Conservation (phyloP, 92 coral and sea anemone genomes). For the Virgularia gustaviana region DNA sequence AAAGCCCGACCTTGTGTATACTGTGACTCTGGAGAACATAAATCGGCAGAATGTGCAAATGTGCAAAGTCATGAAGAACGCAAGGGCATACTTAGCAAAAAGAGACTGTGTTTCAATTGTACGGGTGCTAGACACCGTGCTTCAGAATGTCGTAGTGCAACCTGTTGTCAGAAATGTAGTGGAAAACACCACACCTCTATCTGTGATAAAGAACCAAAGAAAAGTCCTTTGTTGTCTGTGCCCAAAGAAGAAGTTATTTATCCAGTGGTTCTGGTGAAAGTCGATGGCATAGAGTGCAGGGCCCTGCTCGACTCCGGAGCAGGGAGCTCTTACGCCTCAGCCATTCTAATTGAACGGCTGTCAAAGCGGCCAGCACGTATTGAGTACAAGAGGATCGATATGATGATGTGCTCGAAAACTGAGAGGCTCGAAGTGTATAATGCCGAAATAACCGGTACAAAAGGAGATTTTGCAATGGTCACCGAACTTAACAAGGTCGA, state of each 20-base stretch:
- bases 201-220: constrained; percentile 15
- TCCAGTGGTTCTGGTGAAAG: constrained; percentile 64
- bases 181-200: no score
- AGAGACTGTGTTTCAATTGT: constrained; percentile 52
- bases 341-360: constrained; percentile 46
- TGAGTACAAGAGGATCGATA: constrained; percentile 47
- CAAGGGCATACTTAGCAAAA: constrained; percentile 36
- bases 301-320: constrained; percentile 60
- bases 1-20: constrained; percentile 31
- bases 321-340: constrained; percentile 59
- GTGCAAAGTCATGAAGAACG: constrained; percentile 7
- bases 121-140: no score
- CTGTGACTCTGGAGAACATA: constrained; percentile 29
- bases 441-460: constrained; percentile 27
- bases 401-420: constrained; percentile 54
- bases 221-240: constrained; percentile 38
- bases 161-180: constrained; percentile 21
- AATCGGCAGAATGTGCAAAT: constrained; percentile 34
- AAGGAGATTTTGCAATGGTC: constrained; percentile 46
- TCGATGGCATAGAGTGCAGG: constrained; percentile 58
- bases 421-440: constrained; percentile 45
- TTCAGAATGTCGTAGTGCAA: constrained; percentile 24
- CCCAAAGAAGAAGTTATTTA: constrained; percentile 46
- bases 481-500: constrained; percentile 54
- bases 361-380: constrained; percentile 45